Evolutionary conservation across 2,797 vertebrate genomes (phyloP), one percentile per base, ranked within the genome.

Genomic region (Sphaeramia orbicularis): DNA sequence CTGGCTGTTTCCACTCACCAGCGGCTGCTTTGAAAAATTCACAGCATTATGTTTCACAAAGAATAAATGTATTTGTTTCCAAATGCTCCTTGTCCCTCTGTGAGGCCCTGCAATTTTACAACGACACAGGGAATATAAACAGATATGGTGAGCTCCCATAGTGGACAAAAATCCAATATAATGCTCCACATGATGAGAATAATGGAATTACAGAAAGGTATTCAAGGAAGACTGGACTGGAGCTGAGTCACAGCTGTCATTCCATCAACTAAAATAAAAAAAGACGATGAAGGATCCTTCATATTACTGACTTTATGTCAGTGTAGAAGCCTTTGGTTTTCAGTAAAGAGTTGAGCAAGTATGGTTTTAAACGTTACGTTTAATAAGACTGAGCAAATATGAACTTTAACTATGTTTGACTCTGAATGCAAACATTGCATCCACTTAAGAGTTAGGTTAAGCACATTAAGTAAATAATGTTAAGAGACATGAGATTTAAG

Each of bases 161-260:
- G 15, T 71, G 55, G 59, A 73, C 59, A 76, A 65, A 79, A 86
- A 85, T 85, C 58, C 71, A 89, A 85, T 86, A 75, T 64, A 83
- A 86, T 84, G 47, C 44, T 68, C 65, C 6, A 4, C 12, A 69
- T 71, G 78, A 86, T 89, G 76, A 58, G 44, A 86, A 76, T 71
- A 77, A 81, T 73, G 32, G 12, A 65, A 69, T 48, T 38, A 24
- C 63, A 19, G 40, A 15, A 45, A 43, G 54, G 47, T 37, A 62
- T 55, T 11, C 65, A 55, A 76, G 52, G 42, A 81, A 38, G 41
- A 14, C 24, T 52, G 10, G 49, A 53, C 14, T 18, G 8, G 36
- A 45, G 57, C 21, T 60, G 37, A 59, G 51, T 65, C 48, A 53
- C 19, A 72, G 7, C 30, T 8, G 0, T 21, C 52, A 55, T 27